Percentiles rank a stretch among this genome's conserved stretches.
Conservation (phyloP, 2,797 vertebrate species). For the Nannoperca obscura region DNA sequence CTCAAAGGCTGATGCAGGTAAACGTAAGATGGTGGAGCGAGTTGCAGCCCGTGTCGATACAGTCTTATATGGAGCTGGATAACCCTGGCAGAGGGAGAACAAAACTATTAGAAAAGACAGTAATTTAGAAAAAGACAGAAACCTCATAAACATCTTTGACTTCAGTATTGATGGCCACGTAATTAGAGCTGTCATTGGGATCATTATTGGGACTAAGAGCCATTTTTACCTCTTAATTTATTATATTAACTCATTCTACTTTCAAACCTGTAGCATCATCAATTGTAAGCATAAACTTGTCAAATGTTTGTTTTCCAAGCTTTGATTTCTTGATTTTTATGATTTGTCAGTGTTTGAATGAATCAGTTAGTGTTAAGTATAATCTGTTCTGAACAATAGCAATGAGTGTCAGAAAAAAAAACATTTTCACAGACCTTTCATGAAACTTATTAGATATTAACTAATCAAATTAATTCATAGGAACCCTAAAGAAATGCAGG, state of each 20-base stretch:
- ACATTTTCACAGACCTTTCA: neutral
- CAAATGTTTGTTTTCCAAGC: too few species aligned
- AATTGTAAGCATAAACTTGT: neutral
- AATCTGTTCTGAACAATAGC: neutral
- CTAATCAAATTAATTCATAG: neutral
- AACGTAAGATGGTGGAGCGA: conserved; percentile 90
- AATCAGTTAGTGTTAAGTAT: neutral
- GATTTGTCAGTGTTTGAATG: neutral
- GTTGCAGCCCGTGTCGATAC: conserved; percentile 91
- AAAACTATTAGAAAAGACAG: conserved; percentile 17
- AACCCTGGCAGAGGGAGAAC: conserved; percentile 84
- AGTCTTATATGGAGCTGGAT: conserved; percentile 93
- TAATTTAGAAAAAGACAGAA: neutral
- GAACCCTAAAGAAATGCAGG: neutral
- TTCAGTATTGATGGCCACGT: neutral
- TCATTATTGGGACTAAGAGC: neutral
- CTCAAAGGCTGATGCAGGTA: conserved; percentile 94
- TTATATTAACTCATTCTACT: neutral
- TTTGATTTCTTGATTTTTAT: neutral
- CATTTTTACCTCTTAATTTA: neutral
- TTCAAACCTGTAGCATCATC: neutral
- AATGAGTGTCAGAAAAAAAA: neutral
- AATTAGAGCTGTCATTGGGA: neutral
- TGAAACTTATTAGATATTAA: neutral
- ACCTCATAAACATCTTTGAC: neutral